Base-by-base conservation (phyloP, 2,888 invertebrate genomes). In the Tenthredo amoena region DNA sequence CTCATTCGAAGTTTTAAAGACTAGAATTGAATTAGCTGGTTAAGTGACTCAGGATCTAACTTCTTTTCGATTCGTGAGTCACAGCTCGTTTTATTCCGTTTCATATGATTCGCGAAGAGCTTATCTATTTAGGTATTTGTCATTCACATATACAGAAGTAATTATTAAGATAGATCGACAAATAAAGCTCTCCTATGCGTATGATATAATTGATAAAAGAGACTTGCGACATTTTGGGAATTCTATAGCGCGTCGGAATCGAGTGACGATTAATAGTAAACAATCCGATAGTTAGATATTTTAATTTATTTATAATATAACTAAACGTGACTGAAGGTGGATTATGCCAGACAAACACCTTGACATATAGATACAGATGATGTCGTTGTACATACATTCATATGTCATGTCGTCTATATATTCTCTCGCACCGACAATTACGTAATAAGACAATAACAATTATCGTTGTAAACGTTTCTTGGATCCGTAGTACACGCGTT, bases 391-490 rank as follows among this genome's bases (percentile, higher is more conserved):
- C 21, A 18, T 68, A 31, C 3, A 68, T 4, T 15, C 18, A 5
- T 34, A 34, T 34, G 7, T 18, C 26, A 31, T 34, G 58, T 58
- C n/a, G 58, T 21, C 21, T 58, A 10, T 68, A 15, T 65, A 34
- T 74, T 43, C 43, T 43, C 21, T 74, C 21, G n/a, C 43, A 21
- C 21, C 26, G 4, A 72, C 1, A 43, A 40, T 72, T 74, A 74
- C 72, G 72, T 43, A 74, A 74, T 40, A 40, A 43, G 40, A 43
- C 40, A 74, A 74, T 74, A 74, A 74, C 72, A n/a, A 74, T 74
- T 43, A 74, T 74, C 43, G 40, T 74, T 74, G n/a, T n/a, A 74
- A 74, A 43, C 72, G 72, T 74, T 71, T 71, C 34, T 71, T 37
- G 4, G 71, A 34, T 71, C 71, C n/a, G 71, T 55, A n/a, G n/a